These are phyloP conservation scores for Chionoecetes opilio DNA, from an alignment of 1,140 invertebrate genomes.

Conservation along the genomic window DNA sequence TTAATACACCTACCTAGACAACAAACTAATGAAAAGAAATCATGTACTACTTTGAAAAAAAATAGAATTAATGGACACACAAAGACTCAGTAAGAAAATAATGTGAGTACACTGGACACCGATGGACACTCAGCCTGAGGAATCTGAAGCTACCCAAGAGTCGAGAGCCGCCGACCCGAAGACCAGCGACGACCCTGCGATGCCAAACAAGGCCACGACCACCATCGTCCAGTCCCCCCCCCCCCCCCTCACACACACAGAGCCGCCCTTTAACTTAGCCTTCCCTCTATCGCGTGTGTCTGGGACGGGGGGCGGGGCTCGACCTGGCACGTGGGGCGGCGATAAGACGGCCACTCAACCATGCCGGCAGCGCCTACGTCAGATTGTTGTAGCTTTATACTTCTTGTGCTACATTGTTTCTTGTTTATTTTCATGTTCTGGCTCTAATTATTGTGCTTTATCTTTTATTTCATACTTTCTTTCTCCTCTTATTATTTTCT, in stretches of 20 bases:
- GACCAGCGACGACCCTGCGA: neutral
- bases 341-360: neutral
- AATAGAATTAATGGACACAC: neutral
- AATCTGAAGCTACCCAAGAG: neutral
- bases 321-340: too few relatives aligned
- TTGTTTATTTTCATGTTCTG: too few relatives aligned
- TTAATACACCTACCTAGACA: too few relatives aligned
- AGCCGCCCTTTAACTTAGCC: neutral
- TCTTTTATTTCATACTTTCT: too few relatives aligned
- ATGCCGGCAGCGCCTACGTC: conserved; percentile 10
- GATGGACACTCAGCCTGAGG: neutral
- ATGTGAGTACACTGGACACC: neutral
- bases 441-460: too few relatives aligned
- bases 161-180: neutral
- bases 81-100: neutral
- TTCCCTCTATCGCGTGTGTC: too few relatives aligned
- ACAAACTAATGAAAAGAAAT: too few relatives aligned
- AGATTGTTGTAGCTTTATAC: conserved; percentile 9
- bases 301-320: too few relatives aligned
- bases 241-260: too few relatives aligned
- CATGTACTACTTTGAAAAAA: neutral
- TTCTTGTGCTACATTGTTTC: too few relatives aligned
- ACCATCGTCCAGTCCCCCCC: neutral
- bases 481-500: too few relatives aligned
- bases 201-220: neutral